A percentile compares a stretch with the other conserved stretches of the same genome.
Evolutionary conservation across 2,797 vertebrate genomes (phyloP).

Genomic region (Sebastolobus altivelis): DNA sequence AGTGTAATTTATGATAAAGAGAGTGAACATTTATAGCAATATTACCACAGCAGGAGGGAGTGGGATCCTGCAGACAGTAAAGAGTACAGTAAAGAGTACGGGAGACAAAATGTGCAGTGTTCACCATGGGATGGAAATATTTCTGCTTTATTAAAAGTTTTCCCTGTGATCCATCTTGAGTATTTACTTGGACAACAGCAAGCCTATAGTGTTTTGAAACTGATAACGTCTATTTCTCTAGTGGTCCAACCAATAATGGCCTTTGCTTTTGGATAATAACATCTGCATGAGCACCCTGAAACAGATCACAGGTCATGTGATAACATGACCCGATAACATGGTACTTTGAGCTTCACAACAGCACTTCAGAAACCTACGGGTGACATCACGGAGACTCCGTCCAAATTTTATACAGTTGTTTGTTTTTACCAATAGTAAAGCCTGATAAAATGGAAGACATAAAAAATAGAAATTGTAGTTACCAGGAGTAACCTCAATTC

Average conservation of each 20-base stretch:
- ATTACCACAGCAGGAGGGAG: neutral
- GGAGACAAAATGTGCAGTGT: neutral
- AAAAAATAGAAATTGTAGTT: neutral
- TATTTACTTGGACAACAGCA: neutral
- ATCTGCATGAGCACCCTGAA: neutral
- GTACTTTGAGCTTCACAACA: neutral
- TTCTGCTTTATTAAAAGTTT: neutral
- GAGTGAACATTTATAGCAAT: neutral
- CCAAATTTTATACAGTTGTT: neutral
- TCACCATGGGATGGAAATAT: neutral
- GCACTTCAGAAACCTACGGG: too few species aligned
- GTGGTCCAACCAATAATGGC: too few species aligned
- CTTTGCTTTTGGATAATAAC: too few species aligned
- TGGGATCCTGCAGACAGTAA: neutral
- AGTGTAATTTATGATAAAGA: constrained; percentile 1
- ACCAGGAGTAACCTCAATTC: neutral
- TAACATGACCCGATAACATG: neutral
- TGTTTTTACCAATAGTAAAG: neutral
- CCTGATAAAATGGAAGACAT: neutral
- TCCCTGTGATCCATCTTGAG: neutral
- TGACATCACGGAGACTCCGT: too few species aligned
- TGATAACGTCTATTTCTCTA: neutral
- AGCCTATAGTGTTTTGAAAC: neutral
- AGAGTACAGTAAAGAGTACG: neutral
- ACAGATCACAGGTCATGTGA: neutral